Base-by-base conservation (phyloP, 1,140 invertebrate species). In the Ostrea denselamellosa region DNA sequence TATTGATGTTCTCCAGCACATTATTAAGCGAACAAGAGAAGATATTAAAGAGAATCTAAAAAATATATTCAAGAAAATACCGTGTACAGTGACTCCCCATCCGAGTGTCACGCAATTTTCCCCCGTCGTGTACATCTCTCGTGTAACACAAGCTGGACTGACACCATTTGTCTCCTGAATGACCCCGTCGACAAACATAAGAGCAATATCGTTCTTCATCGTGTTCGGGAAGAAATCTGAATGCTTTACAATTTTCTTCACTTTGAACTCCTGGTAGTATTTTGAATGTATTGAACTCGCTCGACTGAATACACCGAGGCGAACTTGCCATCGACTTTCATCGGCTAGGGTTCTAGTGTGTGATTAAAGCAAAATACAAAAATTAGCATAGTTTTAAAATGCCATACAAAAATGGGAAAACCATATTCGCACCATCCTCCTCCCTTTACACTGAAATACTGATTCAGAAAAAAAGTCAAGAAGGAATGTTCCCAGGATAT, bases 31-130 rank as follows among this genome's bases (percentile, higher is more conserved):
- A 44, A 2, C 34, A 44, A 44, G 34, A 44, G 34, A 44, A 44
- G 1, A 44, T 44, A 44, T 44, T 1, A 44, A 1, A 44, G 5
- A 44, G 34, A 44, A 44, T 44, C 34, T 5, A 44, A 44, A n/a
- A 44, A 44, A 44, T 44, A 5, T 44, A 2, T 5, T 44, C 5
- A 2, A 44, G 5, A 44, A n/a, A 10, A 34, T 53, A 54, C 82
- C 82, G 51, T 85, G 53, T 10, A 4, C 54, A 62, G 54, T 85
- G n/a, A 34, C 17, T 62, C 83, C 83, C 83, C 83, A 85, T 22
- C 83, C 83, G 9, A 85, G 56, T 25, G 53, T 58, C n/a, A 85
- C 83, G 28, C 83, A 85, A n/a, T 62, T 85, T 62, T 85, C 83
- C 14, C 83, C 83, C 5, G 53, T 9, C 2, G 4, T 19, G 17